These are phyloP conservation scores for Eilema depressum DNA, from an alignment of 2,888 invertebrate species.

Conservation along the genomic window DNA sequence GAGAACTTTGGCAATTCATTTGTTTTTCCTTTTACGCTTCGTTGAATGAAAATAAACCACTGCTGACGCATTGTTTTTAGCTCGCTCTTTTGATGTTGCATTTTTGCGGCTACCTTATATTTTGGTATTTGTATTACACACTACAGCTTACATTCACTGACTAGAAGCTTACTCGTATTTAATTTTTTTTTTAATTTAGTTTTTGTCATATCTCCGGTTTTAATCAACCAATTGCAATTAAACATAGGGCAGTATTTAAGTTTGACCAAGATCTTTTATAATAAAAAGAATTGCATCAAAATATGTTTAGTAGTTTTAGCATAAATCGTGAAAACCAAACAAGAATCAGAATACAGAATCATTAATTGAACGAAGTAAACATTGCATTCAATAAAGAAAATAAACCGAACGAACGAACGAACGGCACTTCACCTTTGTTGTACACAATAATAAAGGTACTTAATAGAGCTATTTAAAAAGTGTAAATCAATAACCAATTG, in stretches of 20 bases:
- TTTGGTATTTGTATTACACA: neutral
- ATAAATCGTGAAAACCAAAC: too few species aligned
- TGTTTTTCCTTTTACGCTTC: constrained; percentile 57
- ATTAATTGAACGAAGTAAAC: too few species aligned
- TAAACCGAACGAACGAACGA: neutral
- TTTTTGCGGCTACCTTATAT: neutral
- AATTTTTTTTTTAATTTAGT: too few species aligned
- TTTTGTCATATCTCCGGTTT: too few species aligned
- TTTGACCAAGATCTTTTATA: too few species aligned
- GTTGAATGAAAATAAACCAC: constrained; percentile 53
- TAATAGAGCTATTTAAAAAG: constrained; percentile 36
- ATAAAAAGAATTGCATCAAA: too few species aligned
- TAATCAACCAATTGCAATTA: neutral
- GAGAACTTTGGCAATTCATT: constrained; percentile 66
- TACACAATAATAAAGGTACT: constrained; percentile 14
- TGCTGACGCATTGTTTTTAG: constrained; percentile 53
- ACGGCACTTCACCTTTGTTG: neutral
- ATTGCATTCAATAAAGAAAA: neutral
- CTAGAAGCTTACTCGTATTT: neutral
- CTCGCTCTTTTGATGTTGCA: constrained; percentile 28
- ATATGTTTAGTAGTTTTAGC: too few species aligned
- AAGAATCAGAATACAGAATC: too few species aligned
- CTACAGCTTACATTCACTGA: too few species aligned
- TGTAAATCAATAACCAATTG: constrained; percentile 47
- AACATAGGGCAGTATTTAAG: too few species aligned